Conservation (phyloP, 2,113 vertebrate genomes). For the Macrotis lagotis region DNA sequence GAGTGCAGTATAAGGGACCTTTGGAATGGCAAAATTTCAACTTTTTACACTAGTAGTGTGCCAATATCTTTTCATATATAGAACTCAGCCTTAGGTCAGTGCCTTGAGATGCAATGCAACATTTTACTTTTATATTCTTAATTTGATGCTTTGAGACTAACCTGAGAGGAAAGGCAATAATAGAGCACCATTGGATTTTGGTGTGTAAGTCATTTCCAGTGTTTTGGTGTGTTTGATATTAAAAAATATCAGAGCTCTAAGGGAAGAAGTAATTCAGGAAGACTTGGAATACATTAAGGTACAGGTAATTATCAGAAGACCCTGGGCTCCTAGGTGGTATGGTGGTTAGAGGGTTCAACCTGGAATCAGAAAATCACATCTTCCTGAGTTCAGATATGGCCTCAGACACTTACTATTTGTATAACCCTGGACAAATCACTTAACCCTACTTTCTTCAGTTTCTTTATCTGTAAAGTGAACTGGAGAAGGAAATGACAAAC, state of each 20-base stretch:
- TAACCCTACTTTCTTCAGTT: too few relatives aligned
- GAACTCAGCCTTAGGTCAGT: not conserved
- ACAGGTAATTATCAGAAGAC: not conserved
- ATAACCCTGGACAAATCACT: too few relatives aligned
- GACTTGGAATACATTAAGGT: not conserved
- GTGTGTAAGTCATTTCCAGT: not conserved
- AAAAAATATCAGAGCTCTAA: not conserved
- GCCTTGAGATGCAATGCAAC: not conserved
- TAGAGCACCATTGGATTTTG: not conserved
- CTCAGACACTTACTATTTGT: too few relatives aligned
- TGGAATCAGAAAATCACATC: too few relatives aligned
- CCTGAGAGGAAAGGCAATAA: not conserved
- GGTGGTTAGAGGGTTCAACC: too few relatives aligned
- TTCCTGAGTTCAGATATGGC: too few relatives aligned
- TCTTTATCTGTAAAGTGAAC: too few relatives aligned
- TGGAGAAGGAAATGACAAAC: not conserved
- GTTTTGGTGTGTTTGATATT: not conserved
- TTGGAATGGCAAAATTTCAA: not conserved
- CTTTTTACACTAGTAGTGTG: too few relatives aligned
- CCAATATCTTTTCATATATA: not conserved
- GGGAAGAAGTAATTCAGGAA: not conserved
- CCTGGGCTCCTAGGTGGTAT: too few relatives aligned
- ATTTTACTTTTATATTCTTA: not conserved
- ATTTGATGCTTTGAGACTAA: not conserved
- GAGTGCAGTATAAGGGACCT: not conserved